Evolutionary conservation across 2,113 vertebrate genomes (phyloP), one percentile per base, ranked within the genome.

Genomic region (Raja brachyura): DNA sequence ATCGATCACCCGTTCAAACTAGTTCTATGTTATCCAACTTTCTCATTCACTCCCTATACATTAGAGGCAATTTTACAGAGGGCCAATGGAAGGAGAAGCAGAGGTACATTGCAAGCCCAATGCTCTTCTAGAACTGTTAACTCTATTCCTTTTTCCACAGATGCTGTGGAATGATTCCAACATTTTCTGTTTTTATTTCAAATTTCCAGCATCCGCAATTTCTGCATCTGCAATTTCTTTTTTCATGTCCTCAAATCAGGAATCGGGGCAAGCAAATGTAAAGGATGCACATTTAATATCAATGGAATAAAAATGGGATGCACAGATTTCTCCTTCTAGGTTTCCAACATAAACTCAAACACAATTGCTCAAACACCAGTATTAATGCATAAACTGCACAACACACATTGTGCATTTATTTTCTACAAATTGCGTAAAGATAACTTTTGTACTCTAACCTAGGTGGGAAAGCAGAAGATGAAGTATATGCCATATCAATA

Each of bases 401-500:
- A 0, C 28, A 63, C 59, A 63, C 5, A 28, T n/a, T 28, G 13
- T n/a, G 56, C 59, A 5, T 61, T 86, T n/a, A 61, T 61, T 86
- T 63, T 31, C n/a, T 13, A 63, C 4, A n/a, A 6, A 63, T 6
- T n/a, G 14, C 83, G 18, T 4, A 5, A 88, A 28, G n/a, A 13
- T 66, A 63, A 63, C 8, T 8, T 81, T 94, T 85, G 0, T 33
- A 77, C 93, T 94, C 39, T 70, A 18, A 85, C 88, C 93, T 95
- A 97, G 97, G 96, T 97, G 22, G 97, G 97, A 74, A 94, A 95
- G 25, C 96, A 97, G 74, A 97, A 97, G 96, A 97, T 96, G 94
- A 97, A 97, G 93, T 96, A 96, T 94, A 97, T 97, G 97, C 97
- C 97, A 0, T 97, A 97, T 90, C 97, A 97, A 93, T 96, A 97